Evolutionary conservation across 64 coral and sea anemone species (phyloP).

Genomic region (Catalaphyllia jardinei): DNA sequence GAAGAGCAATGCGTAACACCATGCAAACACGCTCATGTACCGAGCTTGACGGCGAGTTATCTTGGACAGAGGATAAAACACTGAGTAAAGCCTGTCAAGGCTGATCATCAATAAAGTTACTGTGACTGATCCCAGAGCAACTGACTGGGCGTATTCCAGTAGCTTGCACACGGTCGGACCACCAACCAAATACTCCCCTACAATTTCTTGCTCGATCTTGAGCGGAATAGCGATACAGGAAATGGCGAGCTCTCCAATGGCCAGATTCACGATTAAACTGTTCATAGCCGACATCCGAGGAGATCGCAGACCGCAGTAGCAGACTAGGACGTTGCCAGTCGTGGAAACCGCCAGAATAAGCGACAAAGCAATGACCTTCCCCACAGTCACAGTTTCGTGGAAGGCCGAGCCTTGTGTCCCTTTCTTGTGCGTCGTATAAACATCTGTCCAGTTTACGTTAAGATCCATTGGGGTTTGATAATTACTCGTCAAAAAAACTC

Average conservation of each 20-base stretch:
- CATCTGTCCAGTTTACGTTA: constrained; percentile 10
- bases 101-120: constrained; percentile 90
- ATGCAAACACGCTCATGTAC: constrained; percentile 94
- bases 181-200: constrained; percentile 49
- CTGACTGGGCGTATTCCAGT: constrained; percentile 89
- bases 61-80: constrained; percentile 90
- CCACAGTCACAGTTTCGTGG: constrained; percentile 54
- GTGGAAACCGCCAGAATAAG: constrained; percentile 79
- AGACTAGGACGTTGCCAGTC: constrained; percentile 80
- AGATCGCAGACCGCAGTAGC: constrained; percentile 88
- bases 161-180: constrained; percentile 81
- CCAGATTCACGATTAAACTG: constrained; percentile 92
- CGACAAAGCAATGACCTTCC: constrained; percentile 72
- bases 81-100: constrained; percentile 85
- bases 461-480: not conserved
- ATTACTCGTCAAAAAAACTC: not conserved
- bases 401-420: not conserved
- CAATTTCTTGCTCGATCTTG: constrained; percentile 75
- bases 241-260: constrained; percentile 75
- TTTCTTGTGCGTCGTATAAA: constrained; percentile 10
- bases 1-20: constrained; percentile 87
- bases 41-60: constrained; percentile 93
- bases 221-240: constrained; percentile 76
- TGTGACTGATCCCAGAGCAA: constrained; percentile 76
- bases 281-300: constrained; percentile 94